Conservation (phyloP, 2,888 invertebrate species). For the Blera fallax region DNA sequence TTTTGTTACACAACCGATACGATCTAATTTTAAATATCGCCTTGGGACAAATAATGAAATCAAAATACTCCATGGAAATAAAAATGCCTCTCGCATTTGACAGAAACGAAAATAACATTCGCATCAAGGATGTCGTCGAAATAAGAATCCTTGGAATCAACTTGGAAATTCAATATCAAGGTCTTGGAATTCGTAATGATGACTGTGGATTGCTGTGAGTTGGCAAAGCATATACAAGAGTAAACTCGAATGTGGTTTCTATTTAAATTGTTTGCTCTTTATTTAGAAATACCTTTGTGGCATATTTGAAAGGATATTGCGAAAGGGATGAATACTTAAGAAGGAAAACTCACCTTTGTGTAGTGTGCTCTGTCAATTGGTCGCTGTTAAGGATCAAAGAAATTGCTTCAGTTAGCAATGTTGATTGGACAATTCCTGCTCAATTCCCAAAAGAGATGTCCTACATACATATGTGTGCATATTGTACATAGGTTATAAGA, state of each 20-base stretch:
- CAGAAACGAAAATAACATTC: slow-evolving; percentile 30
- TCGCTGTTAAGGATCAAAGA: slow-evolving; percentile 5
- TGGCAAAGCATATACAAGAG: neutral
- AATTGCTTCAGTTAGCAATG: neutral
- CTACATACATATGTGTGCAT: no score
- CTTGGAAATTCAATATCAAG: slow-evolving; percentile 40
- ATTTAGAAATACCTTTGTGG: neutral
- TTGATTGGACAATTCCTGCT: neutral
- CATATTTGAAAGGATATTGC: neutral
- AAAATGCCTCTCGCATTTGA: slow-evolving; percentile 3
- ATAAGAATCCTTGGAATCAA: slow-evolving; percentile 11
- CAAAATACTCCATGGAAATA: neutral
- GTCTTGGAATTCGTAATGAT: slow-evolving; percentile 3
- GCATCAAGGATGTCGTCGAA: neutral
- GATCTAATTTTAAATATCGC: slow-evolving; percentile 38
- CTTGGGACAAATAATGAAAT: slow-evolving; percentile 21
- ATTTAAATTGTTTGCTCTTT: slow-evolving; percentile 11
- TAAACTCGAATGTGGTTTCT: slow-evolving; percentile 22
- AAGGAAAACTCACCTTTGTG: neutral
- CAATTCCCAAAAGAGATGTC: neutral
- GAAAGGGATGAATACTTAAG: neutral
- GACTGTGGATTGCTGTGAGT: neutral
- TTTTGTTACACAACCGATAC: neutral
- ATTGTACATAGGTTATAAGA: neutral
- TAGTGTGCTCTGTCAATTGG: neutral